A percentile compares a stretch with the other conserved stretches of the same genome.
These are phyloP conservation scores for Pica pica DNA, from an alignment of 2,113 vertebrate genomes.

Conservation along the genomic window DNA sequence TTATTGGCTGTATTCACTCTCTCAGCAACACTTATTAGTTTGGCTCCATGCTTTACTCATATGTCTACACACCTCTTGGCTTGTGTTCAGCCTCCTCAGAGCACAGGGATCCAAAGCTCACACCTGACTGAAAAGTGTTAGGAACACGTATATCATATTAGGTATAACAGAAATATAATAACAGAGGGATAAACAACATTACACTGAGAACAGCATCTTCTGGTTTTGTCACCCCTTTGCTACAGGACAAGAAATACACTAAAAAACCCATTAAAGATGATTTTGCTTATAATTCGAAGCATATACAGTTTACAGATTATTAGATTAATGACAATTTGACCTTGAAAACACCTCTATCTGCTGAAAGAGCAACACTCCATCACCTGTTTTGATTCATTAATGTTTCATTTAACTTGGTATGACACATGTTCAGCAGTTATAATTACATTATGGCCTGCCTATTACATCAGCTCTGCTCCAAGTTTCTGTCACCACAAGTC, in stretches of 20 bases:
- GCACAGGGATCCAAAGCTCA: neutral
- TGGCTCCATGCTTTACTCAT: neutral
- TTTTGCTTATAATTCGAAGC: constrained; percentile 71
- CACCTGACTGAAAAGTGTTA: neutral
- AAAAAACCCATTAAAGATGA: constrained; percentile 35
- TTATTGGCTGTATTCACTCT: neutral
- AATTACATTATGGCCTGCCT: constrained; percentile 79
- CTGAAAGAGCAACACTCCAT: constrained; percentile 77
- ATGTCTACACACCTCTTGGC: neutral
- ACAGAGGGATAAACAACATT: constrained; percentile 33
- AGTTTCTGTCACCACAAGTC: constrained; percentile 79
- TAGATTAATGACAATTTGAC: constrained; percentile 78
- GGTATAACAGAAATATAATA: constrained; percentile 1
- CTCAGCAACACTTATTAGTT: neutral
- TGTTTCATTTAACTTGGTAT: constrained; percentile 79
- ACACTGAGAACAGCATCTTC: neutral
- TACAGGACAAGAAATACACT: neutral
- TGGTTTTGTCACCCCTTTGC: neutral
- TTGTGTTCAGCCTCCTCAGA: neutral
- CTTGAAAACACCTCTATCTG: constrained; percentile 78
- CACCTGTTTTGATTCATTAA: constrained; percentile 82
- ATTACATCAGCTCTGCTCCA: constrained; percentile 80
- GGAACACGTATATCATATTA: neutral
- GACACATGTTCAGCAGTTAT: constrained; percentile 80
- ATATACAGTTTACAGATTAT: constrained; percentile 74